These are phyloP conservation scores for Phthorimaea operculella DNA, from an alignment of 1,140 invertebrate genomes.

Conservation along the genomic window DNA sequence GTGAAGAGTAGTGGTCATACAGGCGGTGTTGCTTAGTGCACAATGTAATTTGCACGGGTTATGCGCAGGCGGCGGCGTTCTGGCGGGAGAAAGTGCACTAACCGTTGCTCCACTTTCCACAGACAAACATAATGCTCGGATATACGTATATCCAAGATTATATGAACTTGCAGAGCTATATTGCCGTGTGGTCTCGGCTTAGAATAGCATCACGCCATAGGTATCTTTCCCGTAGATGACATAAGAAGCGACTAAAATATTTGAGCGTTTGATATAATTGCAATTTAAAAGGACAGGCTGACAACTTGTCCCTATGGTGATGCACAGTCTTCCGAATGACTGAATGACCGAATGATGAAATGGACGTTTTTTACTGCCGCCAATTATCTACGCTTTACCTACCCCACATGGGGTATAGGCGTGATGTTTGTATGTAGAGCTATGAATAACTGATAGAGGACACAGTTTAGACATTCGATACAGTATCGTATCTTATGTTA, in stretches of 20 bases:
- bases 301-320: too few species aligned
- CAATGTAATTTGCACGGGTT: constrained; percentile 21
- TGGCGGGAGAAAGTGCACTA: constrained; percentile 52
- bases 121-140: constrained; percentile 20
- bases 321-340: too few species aligned
- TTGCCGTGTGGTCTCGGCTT: too few species aligned
- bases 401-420: too few species aligned
- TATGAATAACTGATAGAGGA: constrained; percentile 11
- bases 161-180: background rate
- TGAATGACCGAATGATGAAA: background rate
- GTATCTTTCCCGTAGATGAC: too few species aligned
- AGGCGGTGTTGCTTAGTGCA: constrained; percentile 12
- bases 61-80: constrained; percentile 37
- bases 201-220: too few species aligned
- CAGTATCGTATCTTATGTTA: constrained; percentile 18
- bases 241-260: too few species aligned
- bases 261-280: too few species aligned
- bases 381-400: too few species aligned
- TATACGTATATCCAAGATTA: background rate
- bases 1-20: constrained; percentile 16
- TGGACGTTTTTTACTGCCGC: background rate
- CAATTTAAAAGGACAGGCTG: too few species aligned
- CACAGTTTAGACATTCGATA: constrained; percentile 23
- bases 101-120: constrained; percentile 52
- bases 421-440: too few species aligned